phyloP scores from a whole-genome alignment of 2,113 vertebrate genomes.

The Forbesichthys agassizii region DNA sequence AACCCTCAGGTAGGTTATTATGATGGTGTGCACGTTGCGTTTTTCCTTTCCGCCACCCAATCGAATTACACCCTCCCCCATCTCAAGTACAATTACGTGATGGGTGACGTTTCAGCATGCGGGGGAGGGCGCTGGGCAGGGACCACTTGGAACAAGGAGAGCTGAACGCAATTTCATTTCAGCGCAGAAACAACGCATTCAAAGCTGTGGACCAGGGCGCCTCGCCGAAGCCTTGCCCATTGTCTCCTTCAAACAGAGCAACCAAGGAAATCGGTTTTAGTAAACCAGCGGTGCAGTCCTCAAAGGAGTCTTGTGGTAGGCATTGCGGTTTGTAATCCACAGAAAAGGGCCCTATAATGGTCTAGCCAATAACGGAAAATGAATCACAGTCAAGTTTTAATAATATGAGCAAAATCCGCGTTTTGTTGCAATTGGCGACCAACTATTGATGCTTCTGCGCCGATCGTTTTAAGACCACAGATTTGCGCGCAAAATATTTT shows the following conservation, averaged over 20 bases:
- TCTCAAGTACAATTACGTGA: constrained; percentile 76
- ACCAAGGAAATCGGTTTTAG: constrained; percentile 51
- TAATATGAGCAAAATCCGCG: constrained; percentile 76
- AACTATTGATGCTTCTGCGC: constrained; percentile 69
- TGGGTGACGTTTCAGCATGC: constrained; percentile 75
- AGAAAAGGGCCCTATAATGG: constrained; percentile 56
- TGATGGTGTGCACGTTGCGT: constrained; percentile 69
- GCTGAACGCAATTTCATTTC: constrained; percentile 73
- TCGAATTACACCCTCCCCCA: constrained; percentile 72
- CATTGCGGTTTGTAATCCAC: constrained; percentile 57
- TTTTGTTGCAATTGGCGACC: constrained; percentile 70
- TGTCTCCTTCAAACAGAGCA: constrained; percentile 68
- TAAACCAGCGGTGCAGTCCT: constrained; percentile 42
- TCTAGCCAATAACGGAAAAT: constrained; percentile 74
- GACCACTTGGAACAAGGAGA: constrained; percentile 71
- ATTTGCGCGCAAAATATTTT: constrained; percentile 68
- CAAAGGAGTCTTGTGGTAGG: constrained; percentile 66
- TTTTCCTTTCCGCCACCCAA: constrained; percentile 40
- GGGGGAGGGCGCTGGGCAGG: constrained; percentile 72
- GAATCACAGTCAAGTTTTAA: constrained; percentile 75
- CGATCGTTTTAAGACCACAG: constrained; percentile 50
- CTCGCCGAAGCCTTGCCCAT: constrained; percentile 68
- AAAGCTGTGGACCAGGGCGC: constrained; percentile 69
- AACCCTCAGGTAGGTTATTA: constrained; percentile 69
- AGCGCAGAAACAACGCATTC: constrained; percentile 70